Conservation (phyloP, 2,113 vertebrate species). For the Telmatochromis sp. region DNA sequence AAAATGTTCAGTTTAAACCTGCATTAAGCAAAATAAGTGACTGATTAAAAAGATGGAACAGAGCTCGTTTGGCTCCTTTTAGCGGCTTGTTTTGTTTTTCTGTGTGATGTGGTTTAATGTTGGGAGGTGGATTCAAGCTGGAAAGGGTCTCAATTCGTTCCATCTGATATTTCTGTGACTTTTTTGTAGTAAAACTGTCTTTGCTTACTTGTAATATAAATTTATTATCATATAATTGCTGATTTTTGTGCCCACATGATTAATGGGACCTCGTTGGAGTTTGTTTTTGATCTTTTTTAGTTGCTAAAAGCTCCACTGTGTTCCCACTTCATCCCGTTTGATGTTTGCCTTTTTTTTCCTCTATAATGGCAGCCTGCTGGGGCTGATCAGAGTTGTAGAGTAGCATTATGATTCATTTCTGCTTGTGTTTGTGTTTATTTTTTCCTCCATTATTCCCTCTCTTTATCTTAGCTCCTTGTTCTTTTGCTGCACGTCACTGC, state of each 20-base stretch:
- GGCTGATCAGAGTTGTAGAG: neutral
- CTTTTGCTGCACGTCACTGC: neutral
- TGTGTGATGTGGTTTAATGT: neutral
- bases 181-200: neutral
- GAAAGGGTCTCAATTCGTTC: neutral
- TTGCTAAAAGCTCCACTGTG: neutral
- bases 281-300: neutral
- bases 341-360: neutral
- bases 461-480: accelerated
- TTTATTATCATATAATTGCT: neutral
- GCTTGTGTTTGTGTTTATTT: neutral
- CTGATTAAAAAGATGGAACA: neutral
- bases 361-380: accelerated
- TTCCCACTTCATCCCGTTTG: accelerated
- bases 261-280: neutral
- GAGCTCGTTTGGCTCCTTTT: neutral
- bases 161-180: neutral
- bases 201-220: accelerated
- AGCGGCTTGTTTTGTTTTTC: neutral
- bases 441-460: neutral
- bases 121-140: neutral
- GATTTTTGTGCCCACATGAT: neutral
- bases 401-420: accelerated
- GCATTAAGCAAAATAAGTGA: neutral
- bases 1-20: neutral